Conservation (phyloP, 2,797 vertebrate species). For the Myripristis jacobus region DNA sequence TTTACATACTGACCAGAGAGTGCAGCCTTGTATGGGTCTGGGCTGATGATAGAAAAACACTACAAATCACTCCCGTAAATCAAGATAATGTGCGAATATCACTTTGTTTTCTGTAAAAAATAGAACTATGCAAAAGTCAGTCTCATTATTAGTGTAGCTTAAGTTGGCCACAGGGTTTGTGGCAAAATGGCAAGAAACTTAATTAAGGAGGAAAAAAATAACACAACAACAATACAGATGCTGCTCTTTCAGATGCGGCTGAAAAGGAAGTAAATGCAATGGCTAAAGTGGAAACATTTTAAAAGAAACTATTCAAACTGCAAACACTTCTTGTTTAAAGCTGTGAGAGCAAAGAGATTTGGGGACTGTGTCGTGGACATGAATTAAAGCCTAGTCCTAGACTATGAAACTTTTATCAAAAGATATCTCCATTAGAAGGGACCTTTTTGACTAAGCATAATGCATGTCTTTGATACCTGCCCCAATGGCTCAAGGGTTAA, state of each 20-base stretch:
- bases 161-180: slow-evolving; percentile 77
- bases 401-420: neutral
- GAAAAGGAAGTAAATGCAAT: slow-evolving; percentile 37
- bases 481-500: slow-evolving; percentile 48
- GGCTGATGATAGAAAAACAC: slow-evolving; percentile 25
- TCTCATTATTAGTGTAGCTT: slow-evolving; percentile 87
- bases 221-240: slow-evolving; percentile 44
- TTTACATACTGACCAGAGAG: slow-evolving; percentile 81
- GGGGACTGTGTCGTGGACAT: slow-evolving; percentile 37
- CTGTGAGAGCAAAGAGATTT: slow-evolving; percentile 45
- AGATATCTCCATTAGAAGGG: slow-evolving; percentile 9
- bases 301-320: slow-evolving; percentile 5
- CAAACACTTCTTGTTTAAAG: slow-evolving; percentile 62
- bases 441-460: slow-evolving; percentile 20
- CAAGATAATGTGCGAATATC: slow-evolving; percentile 70
- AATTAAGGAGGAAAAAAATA: slow-evolving; percentile 28
- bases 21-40: slow-evolving; percentile 58
- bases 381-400: neutral
- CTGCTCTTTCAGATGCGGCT: slow-evolving; percentile 71
- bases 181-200: slow-evolving; percentile 76
- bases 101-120: slow-evolving; percentile 77
- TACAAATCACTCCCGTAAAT: slow-evolving; percentile 57
- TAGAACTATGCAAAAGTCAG: slow-evolving; percentile 84
- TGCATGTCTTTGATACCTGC: slow-evolving; percentile 48
- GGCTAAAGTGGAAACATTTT: slow-evolving; percentile 29